Evolutionary conservation across 2,113 vertebrate genomes (phyloP).

Genomic region (Nycticebus coucang): DNA sequence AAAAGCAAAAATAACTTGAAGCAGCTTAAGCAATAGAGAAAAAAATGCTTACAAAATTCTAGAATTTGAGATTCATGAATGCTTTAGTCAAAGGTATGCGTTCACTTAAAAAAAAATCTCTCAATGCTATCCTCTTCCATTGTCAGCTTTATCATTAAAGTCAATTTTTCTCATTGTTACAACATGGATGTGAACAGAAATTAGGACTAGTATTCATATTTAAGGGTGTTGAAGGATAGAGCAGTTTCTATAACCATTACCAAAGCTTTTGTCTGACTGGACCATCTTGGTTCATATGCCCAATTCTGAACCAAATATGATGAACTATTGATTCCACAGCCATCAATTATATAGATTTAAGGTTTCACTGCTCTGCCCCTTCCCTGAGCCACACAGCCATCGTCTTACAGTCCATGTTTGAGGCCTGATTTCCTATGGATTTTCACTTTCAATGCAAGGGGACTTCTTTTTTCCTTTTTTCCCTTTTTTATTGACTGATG

Average conservation of each 20-base stretch:
- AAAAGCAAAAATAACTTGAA: background rate
- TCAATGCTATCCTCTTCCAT: background rate
- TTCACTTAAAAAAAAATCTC: background rate
- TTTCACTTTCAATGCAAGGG: background rate
- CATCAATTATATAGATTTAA: background rate
- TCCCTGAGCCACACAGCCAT: background rate
- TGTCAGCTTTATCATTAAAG: background rate
- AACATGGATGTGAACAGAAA: background rate
- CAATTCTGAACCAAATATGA: background rate
- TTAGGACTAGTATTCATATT: background rate
- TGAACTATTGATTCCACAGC: background rate
- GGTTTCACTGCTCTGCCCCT: background rate
- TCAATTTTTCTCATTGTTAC: background rate
- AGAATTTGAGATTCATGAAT: background rate
- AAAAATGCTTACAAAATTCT: background rate
- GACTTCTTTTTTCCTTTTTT: background rate
- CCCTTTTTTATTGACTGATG: background rate
- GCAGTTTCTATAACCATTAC: background rate
- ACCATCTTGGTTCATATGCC: background rate
- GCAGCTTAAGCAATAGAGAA: background rate
- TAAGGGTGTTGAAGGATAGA: background rate
- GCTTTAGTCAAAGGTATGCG: background rate
- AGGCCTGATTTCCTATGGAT: background rate
- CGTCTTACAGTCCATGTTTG: background rate
- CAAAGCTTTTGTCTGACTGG: background rate